Conservation (phyloP, 1,140 invertebrate genomes). For the Teleogryllus occipitalis region DNA sequence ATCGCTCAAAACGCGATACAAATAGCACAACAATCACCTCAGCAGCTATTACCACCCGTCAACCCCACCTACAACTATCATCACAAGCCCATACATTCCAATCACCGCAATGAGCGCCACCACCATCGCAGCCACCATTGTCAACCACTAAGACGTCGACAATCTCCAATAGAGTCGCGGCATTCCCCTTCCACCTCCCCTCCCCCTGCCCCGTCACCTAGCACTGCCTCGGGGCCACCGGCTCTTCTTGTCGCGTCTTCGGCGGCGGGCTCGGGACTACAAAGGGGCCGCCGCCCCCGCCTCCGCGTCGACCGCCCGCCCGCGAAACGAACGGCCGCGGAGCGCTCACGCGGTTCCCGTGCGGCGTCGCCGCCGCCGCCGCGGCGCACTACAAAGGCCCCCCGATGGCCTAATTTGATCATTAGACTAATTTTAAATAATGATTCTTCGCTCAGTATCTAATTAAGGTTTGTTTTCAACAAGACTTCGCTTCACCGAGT, state of each 20-base stretch:
- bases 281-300: no score
- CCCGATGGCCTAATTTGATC: neutral
- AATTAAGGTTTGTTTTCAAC: slow-evolving; percentile 5
- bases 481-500: neutral
- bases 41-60: no score
- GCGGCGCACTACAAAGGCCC: neutral
- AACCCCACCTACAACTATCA: no score
- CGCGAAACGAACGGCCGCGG: neutral
- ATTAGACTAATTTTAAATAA: slow-evolving; percentile 2
- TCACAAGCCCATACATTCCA: no score
- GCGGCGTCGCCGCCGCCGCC: no score
- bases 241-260: neutral
- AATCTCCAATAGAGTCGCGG: no score
- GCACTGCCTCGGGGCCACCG: no score
- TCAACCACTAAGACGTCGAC: no score
- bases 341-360: neutral
- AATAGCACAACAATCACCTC: no score
- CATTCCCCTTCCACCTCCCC: neutral
- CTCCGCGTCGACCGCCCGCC: no score
- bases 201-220: neutral
- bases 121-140: neutral
- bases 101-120: neutral
- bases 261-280: no score
- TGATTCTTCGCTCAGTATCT: neutral
- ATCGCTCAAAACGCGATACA: no score